These are phyloP conservation scores for Ceryle rudis DNA, from an alignment of 2,797 vertebrate genomes.

Conservation along the genomic window DNA sequence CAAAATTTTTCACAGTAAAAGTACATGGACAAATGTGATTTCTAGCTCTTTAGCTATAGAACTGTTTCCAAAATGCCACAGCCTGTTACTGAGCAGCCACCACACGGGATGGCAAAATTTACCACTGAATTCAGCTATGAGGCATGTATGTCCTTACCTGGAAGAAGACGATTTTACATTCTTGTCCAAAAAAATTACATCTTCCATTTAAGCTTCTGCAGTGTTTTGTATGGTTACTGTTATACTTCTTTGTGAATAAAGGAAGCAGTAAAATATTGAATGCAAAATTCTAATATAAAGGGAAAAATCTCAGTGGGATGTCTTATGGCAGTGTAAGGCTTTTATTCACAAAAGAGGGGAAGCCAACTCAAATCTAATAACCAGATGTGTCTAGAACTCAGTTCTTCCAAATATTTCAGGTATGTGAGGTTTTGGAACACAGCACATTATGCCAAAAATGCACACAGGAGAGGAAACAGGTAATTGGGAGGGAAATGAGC, in stretches of 20 bases:
- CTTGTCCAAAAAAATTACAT: neutral
- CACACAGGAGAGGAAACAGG: constrained; percentile 23
- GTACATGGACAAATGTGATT: neutral
- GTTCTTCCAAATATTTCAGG: constrained; percentile 46
- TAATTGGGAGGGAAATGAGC: constrained; percentile 18
- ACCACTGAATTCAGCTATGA: neutral
- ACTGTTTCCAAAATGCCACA: neutral
- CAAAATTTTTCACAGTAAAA: neutral
- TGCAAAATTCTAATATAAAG: neutral
- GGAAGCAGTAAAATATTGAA: neutral
- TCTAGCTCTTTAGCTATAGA: neutral
- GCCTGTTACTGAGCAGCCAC: neutral
- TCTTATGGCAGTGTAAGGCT: neutral
- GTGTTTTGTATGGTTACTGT: neutral
- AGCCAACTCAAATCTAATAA: neutral
- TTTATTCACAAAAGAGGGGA: neutral
- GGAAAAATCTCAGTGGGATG: neutral
- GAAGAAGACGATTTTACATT: neutral
- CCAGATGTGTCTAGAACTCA: constrained; percentile 30
- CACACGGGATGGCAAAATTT: neutral
- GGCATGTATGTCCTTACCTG: neutral
- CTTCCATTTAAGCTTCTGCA: neutral
- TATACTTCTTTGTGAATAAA: neutral
- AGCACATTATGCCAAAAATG: neutral
- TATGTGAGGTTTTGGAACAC: constrained; percentile 32